phyloP scores from a whole-genome alignment of 2,113 vertebrate species.

The Saccopteryx bilineata region DNA sequence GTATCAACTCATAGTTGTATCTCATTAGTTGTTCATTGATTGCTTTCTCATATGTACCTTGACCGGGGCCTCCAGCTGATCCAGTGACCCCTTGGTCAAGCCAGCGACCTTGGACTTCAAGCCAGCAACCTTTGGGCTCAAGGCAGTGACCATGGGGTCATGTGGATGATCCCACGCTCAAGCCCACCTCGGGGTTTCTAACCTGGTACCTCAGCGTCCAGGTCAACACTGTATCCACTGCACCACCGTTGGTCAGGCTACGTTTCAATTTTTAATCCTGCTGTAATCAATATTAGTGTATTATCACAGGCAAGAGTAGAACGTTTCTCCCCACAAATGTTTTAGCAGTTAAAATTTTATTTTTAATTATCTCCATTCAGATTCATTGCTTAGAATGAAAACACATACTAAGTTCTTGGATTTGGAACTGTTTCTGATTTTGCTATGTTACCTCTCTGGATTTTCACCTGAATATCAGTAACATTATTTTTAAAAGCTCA shows the following conservation, averaged over 20 bases:
- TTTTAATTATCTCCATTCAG: neutral
- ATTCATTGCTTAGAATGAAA: neutral
- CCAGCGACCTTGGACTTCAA: too few relatives aligned
- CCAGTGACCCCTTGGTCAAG: too few relatives aligned
- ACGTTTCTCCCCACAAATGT: neutral
- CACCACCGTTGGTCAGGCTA: neutral
- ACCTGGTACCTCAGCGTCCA: too few relatives aligned
- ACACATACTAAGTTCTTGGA: neutral
- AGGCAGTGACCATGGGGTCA: too few relatives aligned
- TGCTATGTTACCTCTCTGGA: neutral
- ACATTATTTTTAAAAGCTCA: neutral
- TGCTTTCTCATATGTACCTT: too few relatives aligned
- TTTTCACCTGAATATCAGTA: neutral
- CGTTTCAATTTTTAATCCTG: neutral
- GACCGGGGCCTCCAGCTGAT: too few relatives aligned
- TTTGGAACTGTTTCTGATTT: neutral
- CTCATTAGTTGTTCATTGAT: too few relatives aligned
- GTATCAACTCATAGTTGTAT: too few relatives aligned
- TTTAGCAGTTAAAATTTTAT: neutral
- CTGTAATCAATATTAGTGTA: neutral
- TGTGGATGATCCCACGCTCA: too few relatives aligned
- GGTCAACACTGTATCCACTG: too few relatives aligned
- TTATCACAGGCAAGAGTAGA: neutral
- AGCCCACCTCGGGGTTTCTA: too few relatives aligned
- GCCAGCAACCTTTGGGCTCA: too few relatives aligned